Conservation (phyloP, 2,113 vertebrate genomes). For the Acanthisitta chloris region DNA sequence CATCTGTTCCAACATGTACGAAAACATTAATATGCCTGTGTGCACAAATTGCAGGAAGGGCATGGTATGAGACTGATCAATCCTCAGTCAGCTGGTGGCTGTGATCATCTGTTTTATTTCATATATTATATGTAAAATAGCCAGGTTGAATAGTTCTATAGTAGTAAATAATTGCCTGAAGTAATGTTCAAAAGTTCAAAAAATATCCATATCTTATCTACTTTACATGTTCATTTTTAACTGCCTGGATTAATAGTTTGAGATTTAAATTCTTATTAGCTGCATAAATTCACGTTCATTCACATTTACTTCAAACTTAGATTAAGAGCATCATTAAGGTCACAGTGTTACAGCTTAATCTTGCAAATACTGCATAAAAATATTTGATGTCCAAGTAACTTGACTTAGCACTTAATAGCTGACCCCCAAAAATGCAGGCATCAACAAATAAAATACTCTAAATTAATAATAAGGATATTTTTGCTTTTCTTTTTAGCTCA, state of each 20-base stretch:
- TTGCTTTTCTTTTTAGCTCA: neutral
- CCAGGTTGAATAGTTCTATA: neutral
- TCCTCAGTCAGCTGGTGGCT: neutral
- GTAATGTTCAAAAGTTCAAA: neutral
- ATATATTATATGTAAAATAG: neutral
- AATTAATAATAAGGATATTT: neutral
- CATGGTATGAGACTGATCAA: neutral
- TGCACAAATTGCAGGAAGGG: neutral
- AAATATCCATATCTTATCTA: neutral
- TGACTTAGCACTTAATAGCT: neutral
- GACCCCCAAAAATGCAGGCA: neutral
- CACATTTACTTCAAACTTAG: neutral
- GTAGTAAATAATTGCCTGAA: neutral
- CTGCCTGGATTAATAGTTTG: neutral
- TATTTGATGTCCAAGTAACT: neutral
- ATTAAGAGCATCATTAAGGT: neutral
- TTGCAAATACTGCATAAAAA: neutral
- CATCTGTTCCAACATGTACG: neutral
- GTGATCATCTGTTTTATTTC: neutral
- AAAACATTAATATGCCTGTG: neutral
- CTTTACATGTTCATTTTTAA: neutral
- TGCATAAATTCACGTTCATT: neutral
- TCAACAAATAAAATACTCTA: neutral
- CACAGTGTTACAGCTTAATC: neutral
- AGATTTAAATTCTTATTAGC: neutral